These are phyloP conservation scores for Neofelis nebulosa DNA, from an alignment of 2,113 vertebrate genomes.

Conservation along the genomic window DNA sequence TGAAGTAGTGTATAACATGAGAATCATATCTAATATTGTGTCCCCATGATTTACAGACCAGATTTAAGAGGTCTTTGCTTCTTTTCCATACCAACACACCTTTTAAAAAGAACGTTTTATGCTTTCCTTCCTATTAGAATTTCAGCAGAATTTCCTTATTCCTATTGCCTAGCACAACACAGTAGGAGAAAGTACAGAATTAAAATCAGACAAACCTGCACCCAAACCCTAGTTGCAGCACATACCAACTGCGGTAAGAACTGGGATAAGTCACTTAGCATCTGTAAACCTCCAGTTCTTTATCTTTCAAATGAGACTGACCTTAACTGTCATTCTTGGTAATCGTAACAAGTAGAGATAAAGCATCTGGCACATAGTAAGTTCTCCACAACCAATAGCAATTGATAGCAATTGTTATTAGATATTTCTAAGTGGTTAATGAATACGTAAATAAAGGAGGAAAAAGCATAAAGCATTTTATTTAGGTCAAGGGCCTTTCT, in stretches of 20 bases:
- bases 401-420: background rate
- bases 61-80: background rate
- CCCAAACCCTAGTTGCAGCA: background rate
- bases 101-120: background rate
- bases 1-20: background rate
- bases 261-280: background rate
- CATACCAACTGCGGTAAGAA: background rate
- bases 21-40: background rate
- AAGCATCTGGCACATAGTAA: background rate
- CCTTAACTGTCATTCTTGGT: background rate
- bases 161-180: background rate
- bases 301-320: background rate
- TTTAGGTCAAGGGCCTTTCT: background rate
- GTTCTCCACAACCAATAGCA: background rate
- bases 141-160: background rate
- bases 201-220: background rate
- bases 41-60: background rate
- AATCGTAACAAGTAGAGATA: background rate
- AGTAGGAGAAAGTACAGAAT: background rate
- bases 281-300: background rate
- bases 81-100: background rate
- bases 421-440: background rate
- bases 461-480: background rate
- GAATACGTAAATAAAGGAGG: conserved; percentile 10
- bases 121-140: background rate